Conservation (phyloP, 2,113 vertebrate genomes). For the Gadus chalcogrammus region DNA sequence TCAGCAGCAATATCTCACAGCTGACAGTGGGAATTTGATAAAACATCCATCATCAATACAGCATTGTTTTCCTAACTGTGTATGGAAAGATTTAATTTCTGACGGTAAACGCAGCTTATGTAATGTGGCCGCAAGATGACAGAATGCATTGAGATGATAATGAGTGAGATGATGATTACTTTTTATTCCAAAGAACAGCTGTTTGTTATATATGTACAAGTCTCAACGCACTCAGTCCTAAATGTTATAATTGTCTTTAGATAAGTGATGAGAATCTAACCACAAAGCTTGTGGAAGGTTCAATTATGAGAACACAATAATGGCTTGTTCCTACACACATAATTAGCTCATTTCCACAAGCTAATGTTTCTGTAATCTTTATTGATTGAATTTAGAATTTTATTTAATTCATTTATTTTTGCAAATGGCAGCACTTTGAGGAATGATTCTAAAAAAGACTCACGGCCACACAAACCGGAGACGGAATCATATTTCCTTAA, state of each 20-base stretch:
- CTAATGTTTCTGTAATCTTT: slow-evolving; percentile 40
- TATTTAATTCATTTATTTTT: too few species aligned
- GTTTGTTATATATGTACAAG: background rate
- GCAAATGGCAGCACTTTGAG: slow-evolving; percentile 24
- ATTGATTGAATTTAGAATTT: slow-evolving; percentile 40
- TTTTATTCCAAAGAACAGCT: too few species aligned
- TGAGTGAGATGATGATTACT: too few species aligned
- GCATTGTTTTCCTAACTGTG: too few species aligned
- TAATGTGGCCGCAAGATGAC: too few species aligned
- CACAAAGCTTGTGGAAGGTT: slow-evolving; percentile 27
- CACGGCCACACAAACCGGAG: slow-evolving; percentile 49
- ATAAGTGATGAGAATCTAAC: slow-evolving; percentile 24
- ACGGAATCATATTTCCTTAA: slow-evolving; percentile 63
- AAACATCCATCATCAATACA: too few species aligned
- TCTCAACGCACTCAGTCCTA: slow-evolving; percentile 7
- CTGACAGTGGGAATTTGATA: too few species aligned
- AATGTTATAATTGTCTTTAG: slow-evolving; percentile 22
- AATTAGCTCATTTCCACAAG: slow-evolving; percentile 50
- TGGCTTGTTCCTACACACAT: slow-evolving; percentile 46
- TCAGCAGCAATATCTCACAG: too few species aligned
- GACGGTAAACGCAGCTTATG: too few species aligned
- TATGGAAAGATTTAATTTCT: too few species aligned
- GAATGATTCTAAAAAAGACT: slow-evolving; percentile 59
- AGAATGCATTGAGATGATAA: too few species aligned
- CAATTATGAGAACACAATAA: slow-evolving; percentile 39